phyloP scores from a whole-genome alignment of 2,888 invertebrate genomes.

The Stenotaenia linearis region DNA sequence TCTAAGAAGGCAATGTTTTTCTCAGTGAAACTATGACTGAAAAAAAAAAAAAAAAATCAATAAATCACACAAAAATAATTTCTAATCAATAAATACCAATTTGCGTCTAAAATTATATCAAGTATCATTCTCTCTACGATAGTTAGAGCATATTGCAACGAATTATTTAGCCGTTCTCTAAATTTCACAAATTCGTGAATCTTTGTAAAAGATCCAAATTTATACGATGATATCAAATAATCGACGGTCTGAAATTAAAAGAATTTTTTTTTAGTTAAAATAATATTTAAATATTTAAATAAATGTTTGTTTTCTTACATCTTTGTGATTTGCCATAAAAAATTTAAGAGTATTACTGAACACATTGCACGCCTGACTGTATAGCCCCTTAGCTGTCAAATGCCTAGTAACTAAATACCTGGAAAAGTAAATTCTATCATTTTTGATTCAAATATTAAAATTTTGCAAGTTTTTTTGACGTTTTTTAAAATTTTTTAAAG shows the following conservation, averaged over 20 bases:
- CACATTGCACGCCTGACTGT: slow-evolving; percentile 62
- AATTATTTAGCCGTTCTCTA: slow-evolving; percentile 70
- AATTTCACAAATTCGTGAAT: slow-evolving; percentile 83
- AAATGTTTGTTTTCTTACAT: slow-evolving; percentile 49
- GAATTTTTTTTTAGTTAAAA: slow-evolving; percentile 40
- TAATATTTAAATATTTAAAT: slow-evolving; percentile 34
- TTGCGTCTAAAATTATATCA: slow-evolving; percentile 56
- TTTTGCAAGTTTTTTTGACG: too few relatives aligned
- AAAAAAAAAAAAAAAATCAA: slow-evolving; percentile 37
- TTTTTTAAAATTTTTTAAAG: too few relatives aligned
- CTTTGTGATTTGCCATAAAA: slow-evolving; percentile 81
- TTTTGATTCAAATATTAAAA: too few relatives aligned
- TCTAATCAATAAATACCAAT: slow-evolving; percentile 27
- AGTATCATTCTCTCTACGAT: slow-evolving; percentile 64
- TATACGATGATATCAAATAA: slow-evolving; percentile 84
- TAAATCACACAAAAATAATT: background rate
- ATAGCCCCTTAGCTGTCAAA: slow-evolving; percentile 65
- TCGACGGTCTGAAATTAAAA: slow-evolving; percentile 66
- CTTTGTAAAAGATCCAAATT: slow-evolving; percentile 89
- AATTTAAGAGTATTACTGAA: slow-evolving; percentile 74
- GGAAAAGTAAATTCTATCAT: slow-evolving; percentile 37
- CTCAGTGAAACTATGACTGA: slow-evolving; percentile 46
- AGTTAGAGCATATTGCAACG: slow-evolving; percentile 66
- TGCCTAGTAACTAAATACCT: slow-evolving; percentile 56
- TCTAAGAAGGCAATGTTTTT: slow-evolving; percentile 56